Evolutionary conservation across 2,797 vertebrate species (phyloP), one percentile per base, ranked within the genome.

Genomic region (Sebastes flavidus): DNA sequence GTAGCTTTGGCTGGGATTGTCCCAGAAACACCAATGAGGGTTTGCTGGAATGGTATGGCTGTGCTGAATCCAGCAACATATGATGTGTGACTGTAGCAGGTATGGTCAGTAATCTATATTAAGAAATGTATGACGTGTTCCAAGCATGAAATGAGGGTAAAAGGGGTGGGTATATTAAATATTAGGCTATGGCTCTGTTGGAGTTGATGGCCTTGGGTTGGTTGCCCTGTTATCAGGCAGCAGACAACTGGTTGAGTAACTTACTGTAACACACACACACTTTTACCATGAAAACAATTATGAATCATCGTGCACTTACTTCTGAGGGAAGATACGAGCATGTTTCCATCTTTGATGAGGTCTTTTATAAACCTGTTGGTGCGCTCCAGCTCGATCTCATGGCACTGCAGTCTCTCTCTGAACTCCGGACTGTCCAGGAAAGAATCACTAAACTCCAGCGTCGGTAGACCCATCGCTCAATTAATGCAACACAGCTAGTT

Each of bases 341-440:
- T 96, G 77, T 97, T 97, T 76, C 98, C 98, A 92, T 99, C 98
- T 94, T 99, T 99, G 67, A 99, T 97, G 4, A 99, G 96, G 87
- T 99, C 98, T 87, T 99, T 99, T 79, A 99, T 99, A 91, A 99
- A 99, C 92, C 98, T 98, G 95, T 99, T 98, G 81, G 98, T 99
- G 61, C 97, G 93, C 83, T 99, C 98, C 95, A 99, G 92, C 90
- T 99, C 98, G 59, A 97, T 96, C 93, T 99, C 98, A 92, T 99
- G 98, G 91, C 97, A 98, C 92, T 98, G 97, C 72, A 99, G 96
- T 10, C 98, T 92, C 83, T 99, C 98, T 94, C 97, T 96, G 94
- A 99, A 99, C 85, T 98, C 97, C 32, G 98, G 98, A 76, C 98
- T 98, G 94, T 99, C 98, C 95, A 99, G 91, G 87, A 97, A 97